phyloP scores from a whole-genome alignment of 2,113 vertebrate species.

The Thunnus thynnus region DNA sequence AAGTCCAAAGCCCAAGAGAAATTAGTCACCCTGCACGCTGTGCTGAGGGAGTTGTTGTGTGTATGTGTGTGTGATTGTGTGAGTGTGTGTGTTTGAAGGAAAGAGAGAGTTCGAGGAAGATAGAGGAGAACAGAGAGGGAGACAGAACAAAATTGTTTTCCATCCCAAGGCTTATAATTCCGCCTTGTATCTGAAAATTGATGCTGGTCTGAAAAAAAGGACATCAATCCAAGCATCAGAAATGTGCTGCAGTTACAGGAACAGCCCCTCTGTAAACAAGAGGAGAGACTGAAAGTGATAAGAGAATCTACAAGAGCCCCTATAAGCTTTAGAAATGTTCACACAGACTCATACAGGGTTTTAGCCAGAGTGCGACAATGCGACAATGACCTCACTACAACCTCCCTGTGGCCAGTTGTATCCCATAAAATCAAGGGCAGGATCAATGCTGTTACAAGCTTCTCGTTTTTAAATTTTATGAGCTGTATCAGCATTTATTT shows the following conservation, averaged over 20 bases:
- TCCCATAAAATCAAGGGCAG: not conserved
- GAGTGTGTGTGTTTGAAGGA: constrained; percentile 34
- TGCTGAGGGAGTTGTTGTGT: constrained; percentile 39
- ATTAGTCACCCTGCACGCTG: constrained; percentile 77
- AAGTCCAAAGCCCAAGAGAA: constrained; percentile 83
- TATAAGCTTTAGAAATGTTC: constrained; percentile 11
- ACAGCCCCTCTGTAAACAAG: constrained; percentile 14
- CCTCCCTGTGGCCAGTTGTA: not conserved
- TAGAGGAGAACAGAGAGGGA: constrained; percentile 29
- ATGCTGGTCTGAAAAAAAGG: constrained; percentile 51
- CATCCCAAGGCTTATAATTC: constrained; percentile 71
- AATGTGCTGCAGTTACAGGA: constrained; percentile 32
- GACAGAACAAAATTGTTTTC: constrained; percentile 69
- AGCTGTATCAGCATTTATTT: not conserved
- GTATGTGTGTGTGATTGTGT: constrained; percentile 12
- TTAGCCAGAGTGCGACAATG: not conserved
- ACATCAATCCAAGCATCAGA: constrained; percentile 56
- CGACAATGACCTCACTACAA: constrained; percentile 16
- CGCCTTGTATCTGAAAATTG: constrained; percentile 72
- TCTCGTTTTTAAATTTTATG: not conserved
- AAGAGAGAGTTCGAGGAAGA: constrained; percentile 40
- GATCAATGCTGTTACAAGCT: not conserved
- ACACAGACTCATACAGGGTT: constrained; percentile 11
- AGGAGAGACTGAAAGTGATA: constrained; percentile 16
- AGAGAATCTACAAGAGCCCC: constrained; percentile 21